Evolutionary conservation across 2,797 vertebrate species (phyloP), one percentile per base, ranked within the genome.

Genomic region (Vireo griseus): DNA sequence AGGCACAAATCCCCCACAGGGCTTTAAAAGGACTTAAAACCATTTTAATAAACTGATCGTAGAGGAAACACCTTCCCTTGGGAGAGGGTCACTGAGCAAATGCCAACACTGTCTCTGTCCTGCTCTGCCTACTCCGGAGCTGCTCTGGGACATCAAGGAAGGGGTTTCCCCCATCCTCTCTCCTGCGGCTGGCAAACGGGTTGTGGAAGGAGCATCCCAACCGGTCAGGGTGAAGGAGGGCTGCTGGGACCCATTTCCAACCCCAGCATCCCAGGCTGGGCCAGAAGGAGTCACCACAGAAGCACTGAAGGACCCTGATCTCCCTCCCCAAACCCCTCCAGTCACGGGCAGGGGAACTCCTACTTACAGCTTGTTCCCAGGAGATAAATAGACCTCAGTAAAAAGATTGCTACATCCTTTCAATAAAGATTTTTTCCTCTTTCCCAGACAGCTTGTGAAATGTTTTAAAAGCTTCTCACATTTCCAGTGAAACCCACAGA

Each of bases 381-480:
- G 97, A 98, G 97, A 98, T 97, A 98, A 98, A 98, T 95, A 98
- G 98, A 97, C 95, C 94, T 95, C 97, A 95, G 97, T 97, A 97
- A 98, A 98, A 98, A 97, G 97, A 98, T 97, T 97, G 97, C 97
- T 98, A 98, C 95, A 98, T 98, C 97, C 97, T 97, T 98, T 98
- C 98, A 98, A 98, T 98, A 98, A 98, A 98, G 97, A 98, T 97
- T 98, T 98, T 97, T 98, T 87, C 86, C 96, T 96, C 96, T 97
- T 97, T 98, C 95, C 97, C 97, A 98, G 97, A 98, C 97, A 98
- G 97, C 97, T 98, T 97, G 98, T 97, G 98, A 98, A 98, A 98
- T 98, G 97, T 98, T 98, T 98, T 98, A 97, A 97, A 98, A 97
- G 98, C 98, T 97, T 98, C 98, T 98, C 97, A 96, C 98, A 97